Base-by-base conservation (phyloP, 2,888 invertebrate genomes). In the Drosophila mimetica region DNA sequence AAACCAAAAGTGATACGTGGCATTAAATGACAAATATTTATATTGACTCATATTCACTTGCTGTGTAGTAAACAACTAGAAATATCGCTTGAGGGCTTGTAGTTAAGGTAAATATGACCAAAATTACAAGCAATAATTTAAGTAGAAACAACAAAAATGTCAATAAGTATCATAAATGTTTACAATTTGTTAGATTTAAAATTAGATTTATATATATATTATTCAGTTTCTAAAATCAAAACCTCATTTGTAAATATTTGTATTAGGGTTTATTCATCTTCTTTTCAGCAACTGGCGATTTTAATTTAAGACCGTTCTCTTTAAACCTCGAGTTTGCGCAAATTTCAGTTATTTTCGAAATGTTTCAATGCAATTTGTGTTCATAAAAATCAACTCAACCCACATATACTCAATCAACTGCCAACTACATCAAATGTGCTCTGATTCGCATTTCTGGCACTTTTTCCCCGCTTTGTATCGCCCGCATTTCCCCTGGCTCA, bases 361-460 rank as follows among this genome's bases (percentile, higher is more conserved):
- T 39, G 20, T 59, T 59, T 41, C 16, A 16, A 16, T 46, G 16
- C 39, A 48, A 34, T 37, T 65, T 30, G 22, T 22, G 22, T 64
- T 66, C 18, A 52, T 37, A 11, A 5, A 30, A 18, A 32, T 13
- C 18, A 65, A 46, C 25, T 13, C 9, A 20, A 11, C 47, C 54
- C 20, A 7, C 42, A 36, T 55, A 53, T 20, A 48, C 44, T 37
- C 52, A 37, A 64, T 52, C 66, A 44, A 65, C 50, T 55, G 9
- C 42, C 66, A 66, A 36, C 34, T n/a, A 41, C 42, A 76, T 32
- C 54, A 78, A 76, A 74, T 61, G 57, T 41, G 32, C 20, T n/a
- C 37, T 32, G 22, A 46, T 34, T 41, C 48, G 25, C 34, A 42
- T 18, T 42, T 39, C 36, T 8, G n/a, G 16, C 42, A 16, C 34